phyloP scores from a whole-genome alignment of 2,888 invertebrate genomes.

The Scotopteryx bipunctaria region DNA sequence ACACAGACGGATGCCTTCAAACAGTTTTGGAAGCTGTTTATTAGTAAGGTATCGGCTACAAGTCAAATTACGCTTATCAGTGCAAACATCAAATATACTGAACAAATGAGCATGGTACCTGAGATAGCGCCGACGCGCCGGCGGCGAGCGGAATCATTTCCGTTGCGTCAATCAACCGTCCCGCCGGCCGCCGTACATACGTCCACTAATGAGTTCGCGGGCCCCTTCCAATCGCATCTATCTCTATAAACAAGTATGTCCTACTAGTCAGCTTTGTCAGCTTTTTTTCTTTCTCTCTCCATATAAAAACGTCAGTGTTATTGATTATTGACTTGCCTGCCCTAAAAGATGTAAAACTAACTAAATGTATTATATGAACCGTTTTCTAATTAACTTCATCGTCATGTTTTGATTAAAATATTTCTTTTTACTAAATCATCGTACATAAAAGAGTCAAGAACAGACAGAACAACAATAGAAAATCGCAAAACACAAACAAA shows the following conservation, averaged over 20 bases:
- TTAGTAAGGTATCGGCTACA: not conserved
- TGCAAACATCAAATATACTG: conserved; percentile 64
- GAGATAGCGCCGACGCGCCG: conserved; percentile 69
- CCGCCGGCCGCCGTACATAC: conserved; percentile 56
- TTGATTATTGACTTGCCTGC: no score
- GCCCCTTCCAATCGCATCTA: conserved; percentile 53
- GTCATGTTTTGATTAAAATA: no score
- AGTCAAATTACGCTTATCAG: conserved; percentile 45
- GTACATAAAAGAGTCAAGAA: no score
- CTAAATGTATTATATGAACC: no score
- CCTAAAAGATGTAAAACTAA: no score
- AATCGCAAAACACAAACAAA: not conserved
- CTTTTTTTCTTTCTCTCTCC: not conserved
- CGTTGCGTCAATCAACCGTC: conserved; percentile 77
- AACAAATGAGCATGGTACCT: conserved; percentile 64
- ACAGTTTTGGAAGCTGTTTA: not conserved
- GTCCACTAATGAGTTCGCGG: conserved; percentile 74
- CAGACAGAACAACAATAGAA: no score
- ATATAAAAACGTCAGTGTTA: not conserved
- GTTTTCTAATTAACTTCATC: no score
- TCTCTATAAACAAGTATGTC: conserved; percentile 4
- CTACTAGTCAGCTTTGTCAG: not conserved
- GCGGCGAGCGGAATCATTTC: conserved; percentile 75
- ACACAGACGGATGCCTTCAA: no score
- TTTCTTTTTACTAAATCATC: no score